A percentile compares a stretch with the other conserved stretches of the same genome.
phyloP scores from a whole-genome alignment of 2,113 vertebrate species.

The Carassius gibelio region DNA sequence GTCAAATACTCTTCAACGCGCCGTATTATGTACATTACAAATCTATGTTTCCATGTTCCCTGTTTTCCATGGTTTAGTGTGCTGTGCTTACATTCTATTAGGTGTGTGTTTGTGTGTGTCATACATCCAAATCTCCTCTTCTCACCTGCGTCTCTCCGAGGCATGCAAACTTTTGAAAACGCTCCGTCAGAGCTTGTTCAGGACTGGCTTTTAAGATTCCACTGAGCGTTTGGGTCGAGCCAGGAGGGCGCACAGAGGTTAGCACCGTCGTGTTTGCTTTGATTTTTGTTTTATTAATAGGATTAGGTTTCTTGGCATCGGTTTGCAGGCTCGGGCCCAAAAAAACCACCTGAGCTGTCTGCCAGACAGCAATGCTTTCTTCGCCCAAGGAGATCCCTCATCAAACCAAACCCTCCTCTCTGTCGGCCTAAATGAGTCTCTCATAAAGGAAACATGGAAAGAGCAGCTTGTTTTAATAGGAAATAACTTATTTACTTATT shows the following conservation, averaged over 20 bases:
- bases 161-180: conserved; percentile 52
- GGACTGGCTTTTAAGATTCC: conserved; percentile 54
- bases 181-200: conserved; percentile 35
- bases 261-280: conserved; percentile 67
- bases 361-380: conserved; percentile 61
- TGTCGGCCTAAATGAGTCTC: conserved; percentile 37
- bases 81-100: neutral
- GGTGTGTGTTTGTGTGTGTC: conserved; percentile 10
- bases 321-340: conserved; percentile 46
- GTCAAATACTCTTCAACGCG: neutral
- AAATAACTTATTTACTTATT: neutral
- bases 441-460: conserved; percentile 3
- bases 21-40: neutral
- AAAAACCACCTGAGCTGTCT: conserved; percentile 66
- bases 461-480: neutral
- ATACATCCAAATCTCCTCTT: conserved; percentile 17
- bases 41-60: neutral
- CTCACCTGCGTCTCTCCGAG: conserved; percentile 43
- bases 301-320: conserved; percentile 62
- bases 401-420: neutral
- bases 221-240: neutral
- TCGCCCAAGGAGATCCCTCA: conserved; percentile 36
- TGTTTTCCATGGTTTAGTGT: neutral
- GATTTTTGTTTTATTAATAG: conserved; percentile 73
- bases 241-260: conserved; percentile 46